phyloP scores from a whole-genome alignment of 2,797 vertebrate genomes.

The Capromys pilorides region DNA sequence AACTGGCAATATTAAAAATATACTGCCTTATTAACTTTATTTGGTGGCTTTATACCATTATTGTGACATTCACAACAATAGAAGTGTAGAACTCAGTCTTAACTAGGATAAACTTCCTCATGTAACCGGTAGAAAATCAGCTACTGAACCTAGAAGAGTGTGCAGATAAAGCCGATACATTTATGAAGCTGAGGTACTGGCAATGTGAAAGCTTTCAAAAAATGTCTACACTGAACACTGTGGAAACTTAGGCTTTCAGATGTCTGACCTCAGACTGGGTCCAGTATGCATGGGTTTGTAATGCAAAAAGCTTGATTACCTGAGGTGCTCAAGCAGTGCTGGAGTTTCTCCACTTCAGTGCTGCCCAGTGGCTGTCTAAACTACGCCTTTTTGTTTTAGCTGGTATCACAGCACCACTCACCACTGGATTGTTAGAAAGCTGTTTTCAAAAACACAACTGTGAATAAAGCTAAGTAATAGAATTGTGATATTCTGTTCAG shows the following conservation, averaged over 20 bases:
- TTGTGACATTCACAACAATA: neutral
- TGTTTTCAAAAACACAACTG: neutral
- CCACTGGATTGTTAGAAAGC: neutral
- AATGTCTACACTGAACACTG: neutral
- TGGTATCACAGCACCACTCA: neutral
- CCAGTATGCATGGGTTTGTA: neutral
- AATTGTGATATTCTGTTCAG: neutral
- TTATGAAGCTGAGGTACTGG: neutral
- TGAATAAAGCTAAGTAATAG: neutral
- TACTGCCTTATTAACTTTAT: neutral
- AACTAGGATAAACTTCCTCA: neutral
- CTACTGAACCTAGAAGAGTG: neutral
- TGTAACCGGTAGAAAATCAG: neutral
- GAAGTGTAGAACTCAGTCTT: neutral
- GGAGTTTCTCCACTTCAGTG: neutral
- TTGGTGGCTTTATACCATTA: neutral
- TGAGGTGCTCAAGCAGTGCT: neutral
- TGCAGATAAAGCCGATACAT: neutral
- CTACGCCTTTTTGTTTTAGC: neutral
- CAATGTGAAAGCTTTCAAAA: neutral
- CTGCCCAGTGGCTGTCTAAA: neutral
- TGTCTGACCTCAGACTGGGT: neutral
- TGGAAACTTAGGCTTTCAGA: neutral
- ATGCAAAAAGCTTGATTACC: neutral
- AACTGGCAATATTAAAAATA: neutral